Evolutionary conservation across 2,797 vertebrate species (phyloP).

Genomic region (Galagoides demidoff): DNA sequence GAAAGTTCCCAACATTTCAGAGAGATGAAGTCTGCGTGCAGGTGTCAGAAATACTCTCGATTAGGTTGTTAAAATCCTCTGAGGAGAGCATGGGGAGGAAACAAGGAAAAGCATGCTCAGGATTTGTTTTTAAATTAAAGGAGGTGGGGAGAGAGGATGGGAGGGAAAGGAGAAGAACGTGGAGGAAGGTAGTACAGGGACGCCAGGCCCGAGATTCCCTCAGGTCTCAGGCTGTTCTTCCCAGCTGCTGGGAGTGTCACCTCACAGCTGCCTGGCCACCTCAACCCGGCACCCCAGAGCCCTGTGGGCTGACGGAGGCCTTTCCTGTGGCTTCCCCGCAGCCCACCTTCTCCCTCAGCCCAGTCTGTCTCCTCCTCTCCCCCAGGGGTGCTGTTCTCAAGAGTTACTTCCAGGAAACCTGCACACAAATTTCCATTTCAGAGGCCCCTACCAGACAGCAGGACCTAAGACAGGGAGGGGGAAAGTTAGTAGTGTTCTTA

Average conservation of each 20-base stretch:
- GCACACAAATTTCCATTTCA: not conserved
- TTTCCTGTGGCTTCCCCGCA: accelerated
- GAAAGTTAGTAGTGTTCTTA: not conserved
- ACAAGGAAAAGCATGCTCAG: not conserved
- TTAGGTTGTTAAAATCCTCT: not conserved
- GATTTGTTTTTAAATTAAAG: not conserved
- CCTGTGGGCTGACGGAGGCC: not conserved
- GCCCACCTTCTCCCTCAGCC: not conserved
- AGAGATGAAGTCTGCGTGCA: not conserved
- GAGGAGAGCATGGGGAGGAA: not conserved
- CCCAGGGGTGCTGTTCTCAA: not conserved
- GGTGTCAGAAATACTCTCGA: not conserved
- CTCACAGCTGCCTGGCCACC: not conserved
- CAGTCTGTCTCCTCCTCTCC: not conserved
- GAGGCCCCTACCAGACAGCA: not conserved
- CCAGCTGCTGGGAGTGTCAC: not conserved
- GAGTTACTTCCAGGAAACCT: not conserved
- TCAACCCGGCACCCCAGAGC: accelerated
- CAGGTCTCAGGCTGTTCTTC: not conserved
- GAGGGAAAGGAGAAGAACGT: no score
- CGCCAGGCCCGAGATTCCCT: accelerated
- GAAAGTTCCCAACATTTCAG: not conserved
- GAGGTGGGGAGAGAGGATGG: not conserved
- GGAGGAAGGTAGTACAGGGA: not conserved
- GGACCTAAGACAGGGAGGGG: not conserved